These are phyloP conservation scores for Muschampia plurimacula DNA, from an alignment of 2,888 invertebrate species.

Conservation along the genomic window DNA sequence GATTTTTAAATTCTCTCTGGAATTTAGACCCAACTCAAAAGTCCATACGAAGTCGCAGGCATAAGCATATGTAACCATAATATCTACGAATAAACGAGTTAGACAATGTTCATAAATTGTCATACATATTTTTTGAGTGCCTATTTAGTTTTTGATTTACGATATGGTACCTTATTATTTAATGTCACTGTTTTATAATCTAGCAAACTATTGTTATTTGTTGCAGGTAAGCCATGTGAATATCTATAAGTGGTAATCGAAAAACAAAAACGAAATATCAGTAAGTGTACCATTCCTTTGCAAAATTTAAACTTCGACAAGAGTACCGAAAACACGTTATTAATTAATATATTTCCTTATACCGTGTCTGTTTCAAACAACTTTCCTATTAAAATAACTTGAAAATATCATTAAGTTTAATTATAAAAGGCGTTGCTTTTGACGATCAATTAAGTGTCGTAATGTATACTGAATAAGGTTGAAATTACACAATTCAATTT, in stretches of 20 bases:
- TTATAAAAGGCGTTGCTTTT: constrained; percentile 38
- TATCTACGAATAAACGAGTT: no score
- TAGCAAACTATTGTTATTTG: background rate
- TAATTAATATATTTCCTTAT: constrained; percentile 63
- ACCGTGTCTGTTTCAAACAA: constrained; percentile 52
- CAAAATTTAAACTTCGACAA: background rate
- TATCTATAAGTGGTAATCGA: no score
- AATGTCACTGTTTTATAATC: background rate
- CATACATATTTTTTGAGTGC: no score
- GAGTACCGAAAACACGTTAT: constrained; percentile 32
- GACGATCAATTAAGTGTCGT: constrained; percentile 39
- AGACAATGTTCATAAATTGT: no score
- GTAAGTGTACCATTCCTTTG: background rate
- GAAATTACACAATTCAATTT: background rate
- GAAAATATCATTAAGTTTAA: constrained; percentile 55
- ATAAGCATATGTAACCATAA: no score
- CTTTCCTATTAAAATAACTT: constrained; percentile 65
- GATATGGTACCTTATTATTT: background rate
- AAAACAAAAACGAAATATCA: no score
- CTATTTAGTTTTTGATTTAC: no score
- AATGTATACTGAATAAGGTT: constrained; percentile 35
- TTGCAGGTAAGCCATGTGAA: no score
- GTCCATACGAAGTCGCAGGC: no score
- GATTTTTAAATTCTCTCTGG: no score
- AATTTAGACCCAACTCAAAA: no score